Base-by-base conservation (phyloP, 2,888 invertebrate genomes). In the Blastobasis lacticolella region DNA sequence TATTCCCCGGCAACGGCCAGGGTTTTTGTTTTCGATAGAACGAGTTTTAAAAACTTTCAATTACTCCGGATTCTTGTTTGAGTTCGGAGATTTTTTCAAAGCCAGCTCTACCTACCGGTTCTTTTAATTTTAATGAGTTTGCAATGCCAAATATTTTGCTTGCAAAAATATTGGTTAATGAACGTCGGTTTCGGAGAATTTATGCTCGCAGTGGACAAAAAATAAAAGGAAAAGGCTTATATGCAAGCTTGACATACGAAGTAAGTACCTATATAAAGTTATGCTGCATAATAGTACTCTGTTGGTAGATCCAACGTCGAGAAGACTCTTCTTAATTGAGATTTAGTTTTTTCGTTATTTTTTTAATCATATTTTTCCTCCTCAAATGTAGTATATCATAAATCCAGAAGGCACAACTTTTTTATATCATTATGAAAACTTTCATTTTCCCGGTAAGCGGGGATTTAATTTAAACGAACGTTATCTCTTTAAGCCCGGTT, bases 401-500 rank as follows among this genome's bases (percentile, higher is more conserved):
- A 23, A 23, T 23, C 23, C 23, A 3, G 23, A 1, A 1, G 3
- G 23, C 3, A 23, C 23, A 23, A 23, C 23, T 23, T 23, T 23
- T 23, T 23, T 23, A 23, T 23, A 23, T 23, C 23, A 23, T 23
- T 23, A 23, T 23, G 23, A 23, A 23, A 23, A 23, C 23, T 23
- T 23, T 23, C 23, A 23, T 23, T 23, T 23, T 23, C 23, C 23
- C 23, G 23, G 23, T 42, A 42, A 44, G 45, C 23, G 40, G 50
- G 37, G 50, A 50, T 50, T 50, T 49, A 49, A 62, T 62, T 62
- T 62, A 59, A 60, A 61, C 50, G 55, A 53, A 54, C 54, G 55
- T 60, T 57, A 61, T 59, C 53, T 55, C 52, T 50, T 51, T 56
- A 57, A 49, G 49, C 56, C 53, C 51, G 47, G 58, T 60, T 61